Conservation (phyloP, 1,140 invertebrate genomes). For the Sitophilus oryzae region DNA sequence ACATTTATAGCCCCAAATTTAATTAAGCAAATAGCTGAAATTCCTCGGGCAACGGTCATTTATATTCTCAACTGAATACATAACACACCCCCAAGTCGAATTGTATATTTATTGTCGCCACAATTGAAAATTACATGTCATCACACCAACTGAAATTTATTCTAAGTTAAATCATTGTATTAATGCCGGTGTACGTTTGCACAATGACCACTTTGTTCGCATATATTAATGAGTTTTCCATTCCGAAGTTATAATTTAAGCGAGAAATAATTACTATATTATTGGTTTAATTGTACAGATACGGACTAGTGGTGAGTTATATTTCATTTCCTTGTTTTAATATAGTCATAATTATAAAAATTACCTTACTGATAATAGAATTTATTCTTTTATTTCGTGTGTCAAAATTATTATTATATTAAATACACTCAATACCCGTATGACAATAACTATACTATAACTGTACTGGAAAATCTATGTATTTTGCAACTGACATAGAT, state of each 20-base stretch:
- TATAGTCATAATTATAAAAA: no score
- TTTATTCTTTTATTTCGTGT: no score
- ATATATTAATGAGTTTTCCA: slow-evolving; percentile 21
- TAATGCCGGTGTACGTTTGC: slow-evolving; percentile 13
- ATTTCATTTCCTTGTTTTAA: no score
- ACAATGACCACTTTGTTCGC: slow-evolving; percentile 15
- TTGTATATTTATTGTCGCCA: slow-evolving; percentile 29
- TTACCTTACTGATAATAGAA: no score
- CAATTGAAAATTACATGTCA: slow-evolving; percentile 29
- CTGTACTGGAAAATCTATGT: no score
- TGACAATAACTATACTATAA: no score
- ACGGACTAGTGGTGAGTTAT: no score
- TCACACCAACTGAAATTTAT: slow-evolving; percentile 26
- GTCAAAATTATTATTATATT: no score
- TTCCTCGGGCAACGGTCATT: slow-evolving; percentile 38
- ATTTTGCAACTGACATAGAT: no score
- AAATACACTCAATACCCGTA: no score
- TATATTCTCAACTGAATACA: slow-evolving; percentile 37
- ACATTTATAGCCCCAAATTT: slow-evolving; percentile 37
- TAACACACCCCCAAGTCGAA: slow-evolving; percentile 33
- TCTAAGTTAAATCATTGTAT: slow-evolving; percentile 27
- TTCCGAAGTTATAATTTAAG: background rate
- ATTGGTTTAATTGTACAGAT: background rate
- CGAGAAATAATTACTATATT: background rate
- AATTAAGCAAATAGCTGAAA: slow-evolving; percentile 39